Evolutionary conservation across 1,140 invertebrate species (phyloP), one percentile per base, ranked within the genome.

Genomic region (Leptinotarsa texana): DNA sequence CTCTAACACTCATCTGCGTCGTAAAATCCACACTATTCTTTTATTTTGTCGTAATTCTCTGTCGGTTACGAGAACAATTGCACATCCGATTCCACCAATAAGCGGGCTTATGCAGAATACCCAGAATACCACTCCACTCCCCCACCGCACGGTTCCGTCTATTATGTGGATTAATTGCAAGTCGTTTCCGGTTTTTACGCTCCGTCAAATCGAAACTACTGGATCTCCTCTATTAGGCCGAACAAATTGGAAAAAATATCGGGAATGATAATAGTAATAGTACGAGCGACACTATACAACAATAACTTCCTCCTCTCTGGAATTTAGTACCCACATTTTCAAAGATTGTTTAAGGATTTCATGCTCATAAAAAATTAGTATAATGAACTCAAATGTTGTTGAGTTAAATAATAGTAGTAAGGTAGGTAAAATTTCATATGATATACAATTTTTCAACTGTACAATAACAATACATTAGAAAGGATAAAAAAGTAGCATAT

Each of bases 111-210:
- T 42, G 61, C 24, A 57, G n/a, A 57, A 17, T 57, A 18, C 51
- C 51, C 51, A 18, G 33, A 42, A 17, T 15, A 15, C 51, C 51
- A 18, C 69, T 48, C 33, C 57, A 63, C 66, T 71, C 67, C 76
- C 77, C 76, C 51, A 8, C 74, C 63, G 68, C 69, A 69, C 72
- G 77, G 75, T 82, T 81, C 80, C 80, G 79, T 77, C 78, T 78
- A 81, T 82, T 82, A 81, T 82, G 80, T 75, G 75, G 76, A 80
- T 82, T 82, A 82, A 82, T 82, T 82, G 79, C 78, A 82, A 69
- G 77, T 72, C 74, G 76, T 74, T 81, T 82, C 81, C 81, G 81
- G 72, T 76, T 78, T 80, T 79, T 80, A 79, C 78, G 79, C 77
- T 80, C 77, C 73, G 78, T 69, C 75, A 68, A 62, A 67, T 73